phyloP scores from a whole-genome alignment of 2,113 vertebrate genomes.

The rabbit (Oryctolagus cuniculus) region mOryCun1.1 NC_091432.1:224191501-224192000 shows the following conservation, averaged over 20 bases:
- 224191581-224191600: not conserved
- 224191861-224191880: not conserved
- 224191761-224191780: slow-evolving; percentile 49
- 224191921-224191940: not conserved
- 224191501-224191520: not conserved
- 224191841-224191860: slow-evolving; percentile 65
- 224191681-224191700: not conserved
- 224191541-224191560: not conserved
- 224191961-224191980: slow-evolving; percentile 43
- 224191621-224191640: not conserved
- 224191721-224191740: slow-evolving; percentile 44
- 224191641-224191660: not conserved
- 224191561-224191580: not conserved
- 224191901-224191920: not conserved
- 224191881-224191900: not conserved
- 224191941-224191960: slow-evolving; percentile 26
- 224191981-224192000: slow-evolving; percentile 25
- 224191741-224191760: slow-evolving; percentile 62
- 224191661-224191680: not conserved
- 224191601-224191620: not conserved
- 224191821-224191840: slow-evolving; percentile 78
- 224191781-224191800: slow-evolving; percentile 49
- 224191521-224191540: not conserved
- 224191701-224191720: not conserved
- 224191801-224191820: slow-evolving; percentile 77